Conservation (phyloP, 1,140 invertebrate genomes). For the Triops cancriformis region DNA sequence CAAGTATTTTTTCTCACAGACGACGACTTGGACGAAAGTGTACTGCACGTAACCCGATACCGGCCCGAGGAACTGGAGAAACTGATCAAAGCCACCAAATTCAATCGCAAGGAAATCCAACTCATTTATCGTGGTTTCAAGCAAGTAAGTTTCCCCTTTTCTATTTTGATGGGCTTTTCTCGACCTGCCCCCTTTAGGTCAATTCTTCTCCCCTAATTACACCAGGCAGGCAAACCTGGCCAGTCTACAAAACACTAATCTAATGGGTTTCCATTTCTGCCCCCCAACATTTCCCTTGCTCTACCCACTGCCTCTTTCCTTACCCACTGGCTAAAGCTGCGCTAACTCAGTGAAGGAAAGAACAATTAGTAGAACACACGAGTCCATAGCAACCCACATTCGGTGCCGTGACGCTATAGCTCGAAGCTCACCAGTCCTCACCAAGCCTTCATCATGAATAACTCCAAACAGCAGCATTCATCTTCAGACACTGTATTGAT, state of each 20-base stretch:
- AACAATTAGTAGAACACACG: background rate
- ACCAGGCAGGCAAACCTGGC: background rate
- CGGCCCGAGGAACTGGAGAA: slow-evolving; percentile 72
- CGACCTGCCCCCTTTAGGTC: background rate
- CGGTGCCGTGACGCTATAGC: too few relatives aligned
- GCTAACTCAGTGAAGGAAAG: background rate
- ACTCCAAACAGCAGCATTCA: too few relatives aligned
- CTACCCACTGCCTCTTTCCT: background rate
- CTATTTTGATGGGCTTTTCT: background rate
- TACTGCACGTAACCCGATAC: slow-evolving; percentile 55
- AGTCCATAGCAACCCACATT: background rate
- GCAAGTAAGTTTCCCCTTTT: slow-evolving; percentile 49
- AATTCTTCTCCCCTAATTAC: background rate
- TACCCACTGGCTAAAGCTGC: too few relatives aligned
- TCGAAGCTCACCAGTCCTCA: too few relatives aligned
- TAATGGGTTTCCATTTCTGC: slow-evolving; percentile 20
- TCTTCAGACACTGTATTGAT: too few relatives aligned
- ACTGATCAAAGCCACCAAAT: slow-evolving; percentile 72
- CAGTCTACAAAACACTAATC: background rate
- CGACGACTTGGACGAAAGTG: slow-evolving; percentile 62
- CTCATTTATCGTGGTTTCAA: slow-evolving; percentile 90
- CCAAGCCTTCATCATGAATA: too few relatives aligned
- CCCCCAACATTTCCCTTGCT: slow-evolving; percentile 19
- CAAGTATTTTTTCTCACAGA: slow-evolving; percentile 47
- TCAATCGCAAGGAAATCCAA: slow-evolving; percentile 79